Conservation (phyloP, 1,140 invertebrate species). For the Drosophila kohkoa region DNA sequence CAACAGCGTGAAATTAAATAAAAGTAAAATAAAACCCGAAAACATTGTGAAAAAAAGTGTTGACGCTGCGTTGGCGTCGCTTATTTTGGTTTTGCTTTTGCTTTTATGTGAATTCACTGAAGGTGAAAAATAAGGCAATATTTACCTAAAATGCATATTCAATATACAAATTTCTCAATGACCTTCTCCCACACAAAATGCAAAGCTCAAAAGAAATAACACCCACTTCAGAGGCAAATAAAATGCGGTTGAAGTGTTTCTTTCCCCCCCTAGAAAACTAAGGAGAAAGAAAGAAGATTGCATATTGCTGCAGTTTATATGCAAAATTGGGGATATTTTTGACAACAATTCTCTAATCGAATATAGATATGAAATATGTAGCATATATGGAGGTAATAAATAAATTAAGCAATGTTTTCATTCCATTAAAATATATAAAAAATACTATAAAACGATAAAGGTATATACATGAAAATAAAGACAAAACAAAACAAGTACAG, state of each 20-base stretch:
- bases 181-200: neutral
- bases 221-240: neutral
- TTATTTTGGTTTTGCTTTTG: neutral
- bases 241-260: neutral
- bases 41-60: slow-evolving; percentile 14
- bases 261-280: too few relatives aligned
- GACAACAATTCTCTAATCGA: too few relatives aligned
- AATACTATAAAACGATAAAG: too few relatives aligned
- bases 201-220: neutral
- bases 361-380: too few relatives aligned
- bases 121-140: neutral
- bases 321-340: too few relatives aligned
- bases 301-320: too few relatives aligned
- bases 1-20: slow-evolving; percentile 4
- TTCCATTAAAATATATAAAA: too few relatives aligned
- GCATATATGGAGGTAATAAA: too few relatives aligned
- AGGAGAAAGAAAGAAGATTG: too few relatives aligned
- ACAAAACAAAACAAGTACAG: too few relatives aligned
- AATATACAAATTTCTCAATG: neutral
- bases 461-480: too few relatives aligned
- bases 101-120: neutral
- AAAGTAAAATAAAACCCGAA: slow-evolving; percentile 12
- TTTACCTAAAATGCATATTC: neutral
- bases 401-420: too few relatives aligned
- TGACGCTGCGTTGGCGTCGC: slow-evolving; percentile 8